Conservation (phyloP, 2,797 vertebrate genomes). For the Helarctos malayanus region DNA sequence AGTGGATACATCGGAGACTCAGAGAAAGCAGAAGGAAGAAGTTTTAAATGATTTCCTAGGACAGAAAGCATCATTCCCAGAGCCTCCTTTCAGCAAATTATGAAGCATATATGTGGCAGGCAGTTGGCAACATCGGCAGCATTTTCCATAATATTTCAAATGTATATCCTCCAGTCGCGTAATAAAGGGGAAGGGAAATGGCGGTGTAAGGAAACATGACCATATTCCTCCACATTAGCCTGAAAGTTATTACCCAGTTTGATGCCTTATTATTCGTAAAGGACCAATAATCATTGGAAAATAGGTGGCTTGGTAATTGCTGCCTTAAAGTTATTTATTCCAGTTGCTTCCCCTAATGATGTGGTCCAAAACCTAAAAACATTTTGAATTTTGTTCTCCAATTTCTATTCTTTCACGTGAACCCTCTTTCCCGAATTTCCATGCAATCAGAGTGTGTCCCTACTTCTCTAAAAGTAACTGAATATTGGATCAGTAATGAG, state of each 20-base stretch:
- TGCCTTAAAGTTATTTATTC: background rate
- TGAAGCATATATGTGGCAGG: background rate
- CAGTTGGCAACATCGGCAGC: no score
- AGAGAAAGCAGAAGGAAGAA: background rate
- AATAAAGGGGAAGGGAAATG: background rate
- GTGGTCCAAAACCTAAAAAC: background rate
- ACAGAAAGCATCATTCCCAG: background rate
- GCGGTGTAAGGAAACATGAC: fast-evolving
- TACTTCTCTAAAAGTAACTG: background rate
- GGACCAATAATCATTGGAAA: background rate
- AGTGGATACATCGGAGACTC: background rate
- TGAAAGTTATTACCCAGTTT: background rate
- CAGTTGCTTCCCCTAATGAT: background rate
- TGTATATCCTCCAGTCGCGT: fast-evolving
- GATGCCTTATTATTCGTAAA: background rate
- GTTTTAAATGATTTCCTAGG: constrained; percentile 2
- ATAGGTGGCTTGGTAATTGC: background rate
- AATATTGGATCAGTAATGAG: background rate
- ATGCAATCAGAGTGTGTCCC: background rate
- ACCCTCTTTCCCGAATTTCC: background rate
- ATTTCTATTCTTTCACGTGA: background rate
- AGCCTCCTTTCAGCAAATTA: background rate
- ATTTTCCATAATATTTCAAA: background rate
- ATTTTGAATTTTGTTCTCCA: background rate
- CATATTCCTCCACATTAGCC: background rate